Conservation (phyloP, 2,888 invertebrate genomes). For the Andrena bicolor region DNA sequence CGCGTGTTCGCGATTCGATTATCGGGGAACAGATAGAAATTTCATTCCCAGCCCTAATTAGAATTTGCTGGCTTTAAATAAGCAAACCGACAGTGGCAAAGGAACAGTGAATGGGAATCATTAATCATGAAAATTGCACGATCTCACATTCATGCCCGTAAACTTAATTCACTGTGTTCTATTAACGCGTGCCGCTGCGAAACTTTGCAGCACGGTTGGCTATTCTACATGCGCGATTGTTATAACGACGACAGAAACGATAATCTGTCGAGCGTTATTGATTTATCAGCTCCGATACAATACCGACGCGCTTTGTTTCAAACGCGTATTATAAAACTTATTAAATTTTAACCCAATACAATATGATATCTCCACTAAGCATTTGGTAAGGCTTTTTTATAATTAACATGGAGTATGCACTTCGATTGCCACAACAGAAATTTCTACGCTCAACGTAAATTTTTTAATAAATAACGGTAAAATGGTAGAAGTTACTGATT, state of each 20-base stretch:
- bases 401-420: background rate
- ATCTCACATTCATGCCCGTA: conserved; percentile 5
- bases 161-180: conserved; percentile 12
- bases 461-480: background rate
- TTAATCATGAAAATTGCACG: background rate
- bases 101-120: background rate
- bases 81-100: background rate
- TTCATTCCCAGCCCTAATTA: background rate
- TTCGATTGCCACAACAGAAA: background rate
- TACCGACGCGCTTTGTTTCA: background rate
- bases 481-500: too few species aligned
- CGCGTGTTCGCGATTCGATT: too few species aligned
- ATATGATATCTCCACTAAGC: background rate
- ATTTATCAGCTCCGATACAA: conserved; percentile 2
- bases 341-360: background rate
- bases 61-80: background rate
- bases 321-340: conserved; percentile 1
- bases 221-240: background rate
- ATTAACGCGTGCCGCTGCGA: background rate
- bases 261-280: conserved; percentile 2
- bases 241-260: conserved; percentile 1
- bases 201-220: conserved; percentile 8
- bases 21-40: too few species aligned
- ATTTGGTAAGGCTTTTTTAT: background rate
- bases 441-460: background rate